phyloP scores from a whole-genome alignment of 1,140 invertebrate genomes.

The Apis cerana region DNA sequence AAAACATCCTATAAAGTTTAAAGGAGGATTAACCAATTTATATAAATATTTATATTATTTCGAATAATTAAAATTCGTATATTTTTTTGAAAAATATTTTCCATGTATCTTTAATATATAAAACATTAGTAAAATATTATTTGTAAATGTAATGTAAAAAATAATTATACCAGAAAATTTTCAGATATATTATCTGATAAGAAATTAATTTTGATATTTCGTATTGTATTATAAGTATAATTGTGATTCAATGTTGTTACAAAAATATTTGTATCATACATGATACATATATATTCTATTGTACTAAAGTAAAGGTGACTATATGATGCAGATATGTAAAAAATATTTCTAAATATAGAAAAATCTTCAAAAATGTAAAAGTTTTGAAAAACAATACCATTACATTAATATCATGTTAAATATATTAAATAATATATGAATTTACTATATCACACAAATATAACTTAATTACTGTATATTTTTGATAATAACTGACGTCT shows the following conservation, averaged over 20 bases:
- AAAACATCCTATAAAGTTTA: too few species aligned
- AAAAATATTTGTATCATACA: neutral
- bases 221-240: neutral
- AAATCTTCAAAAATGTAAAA: neutral
- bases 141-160: neutral
- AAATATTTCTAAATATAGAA: slow-evolving; percentile 1
- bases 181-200: neutral
- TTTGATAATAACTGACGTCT: slow-evolving; percentile 15
- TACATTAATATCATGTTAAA: neutral
- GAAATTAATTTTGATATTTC: neutral
- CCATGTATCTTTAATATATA: neutral
- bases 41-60: neutral
- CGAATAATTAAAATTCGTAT: neutral
- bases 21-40: neutral
- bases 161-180: neutral
- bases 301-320: neutral
- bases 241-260: neutral
- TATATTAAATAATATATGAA: neutral
- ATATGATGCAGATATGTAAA: neutral
- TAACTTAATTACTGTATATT: slow-evolving; percentile 19
- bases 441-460: slow-evolving; percentile 26
- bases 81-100: neutral
- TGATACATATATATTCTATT: neutral
- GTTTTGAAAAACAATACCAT: neutral
- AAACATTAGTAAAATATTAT: neutral